Evolutionary conservation across 1,140 invertebrate species (phyloP), one percentile per base, ranked within the genome.

Genomic region (Magallana ariakensis): DNA sequence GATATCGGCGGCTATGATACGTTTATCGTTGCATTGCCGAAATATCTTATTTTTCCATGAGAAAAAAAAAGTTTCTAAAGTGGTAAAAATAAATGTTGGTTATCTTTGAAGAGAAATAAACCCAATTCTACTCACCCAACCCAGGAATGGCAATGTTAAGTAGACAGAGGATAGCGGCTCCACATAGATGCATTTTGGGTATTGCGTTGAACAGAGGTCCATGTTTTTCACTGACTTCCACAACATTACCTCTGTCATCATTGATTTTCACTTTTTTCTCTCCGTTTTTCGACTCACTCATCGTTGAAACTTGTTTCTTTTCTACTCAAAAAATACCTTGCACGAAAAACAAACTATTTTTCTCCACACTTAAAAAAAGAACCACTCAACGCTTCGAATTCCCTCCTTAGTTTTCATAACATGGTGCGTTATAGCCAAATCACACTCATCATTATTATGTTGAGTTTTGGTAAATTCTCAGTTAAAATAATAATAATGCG

Each of bases 131-230:
- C 94, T 93, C 92, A 96, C 95, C 95, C 82, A 94, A 89, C 87
- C 95, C 95, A 6, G 95, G 95, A 26, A 95, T 89, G 53, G 95
- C 70, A 82, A 95, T 94, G 90, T 96, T 96, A 83, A 95, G 81
- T 16, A 95, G 90, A 89, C 95, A 95, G 11, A 94, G 93, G 9
- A 95, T 13, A 19, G 95, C 90, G 83, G 95, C 95, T n/a, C 95
- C 84, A 53, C 92, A 92, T 10, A 95, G 85, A 8, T 95, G 95
- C 93, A 96, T 94, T 62, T 93, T 92, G 8, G 95, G 95, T 53
- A 95, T 95, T 4, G 95, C 94, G 90, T 95, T 95, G 87, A 95
- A 93, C 75, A 96, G 93, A 26, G 93, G 91, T 60, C 95, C 95
- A 89, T 95, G 95, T 91, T 95, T 94, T 83, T 95, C 95, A 1